phyloP scores from a whole-genome alignment of 2,797 vertebrate species.

The Mormyrus hasselquistii region DNA sequence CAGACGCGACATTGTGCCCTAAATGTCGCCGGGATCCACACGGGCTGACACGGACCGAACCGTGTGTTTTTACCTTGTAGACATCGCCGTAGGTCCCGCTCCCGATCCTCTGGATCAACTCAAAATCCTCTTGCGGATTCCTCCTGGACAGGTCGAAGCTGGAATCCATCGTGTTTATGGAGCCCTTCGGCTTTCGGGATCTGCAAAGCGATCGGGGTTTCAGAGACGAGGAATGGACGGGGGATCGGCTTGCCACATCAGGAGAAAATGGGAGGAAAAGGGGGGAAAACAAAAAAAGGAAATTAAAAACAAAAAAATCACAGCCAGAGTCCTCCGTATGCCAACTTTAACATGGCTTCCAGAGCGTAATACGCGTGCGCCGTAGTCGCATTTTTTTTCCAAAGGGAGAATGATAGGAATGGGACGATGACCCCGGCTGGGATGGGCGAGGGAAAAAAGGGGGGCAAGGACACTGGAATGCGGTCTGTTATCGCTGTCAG shows the following conservation, averaged over 20 bases:
- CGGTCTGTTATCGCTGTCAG: background rate
- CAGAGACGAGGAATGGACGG: background rate
- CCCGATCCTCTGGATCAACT: slow-evolving; percentile 95
- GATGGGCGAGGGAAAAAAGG: background rate
- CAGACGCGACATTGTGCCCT: background rate
- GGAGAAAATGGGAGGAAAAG: background rate
- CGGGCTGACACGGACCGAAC: background rate
- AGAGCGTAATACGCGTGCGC: slow-evolving; percentile 60
- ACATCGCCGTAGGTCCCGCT: slow-evolving; percentile 98
- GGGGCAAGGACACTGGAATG: background rate
- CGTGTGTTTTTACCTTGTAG: slow-evolving; percentile 79
- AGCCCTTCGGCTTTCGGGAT: slow-evolving; percentile 11
- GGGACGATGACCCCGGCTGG: background rate
- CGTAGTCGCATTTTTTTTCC: slow-evolving; percentile 16
- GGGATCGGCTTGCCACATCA: background rate
- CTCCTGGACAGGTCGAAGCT: slow-evolving; percentile 87
- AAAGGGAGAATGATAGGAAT: slow-evolving; percentile 2
- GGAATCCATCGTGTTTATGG: slow-evolving; percentile 65
- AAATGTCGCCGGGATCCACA: background rate
- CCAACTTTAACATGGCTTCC: slow-evolving; percentile 78
- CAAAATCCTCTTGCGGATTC: slow-evolving; percentile 97
- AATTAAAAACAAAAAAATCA: slow-evolving; percentile 39
- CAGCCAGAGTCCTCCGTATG: slow-evolving; percentile 53
- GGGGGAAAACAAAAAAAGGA: background rate
- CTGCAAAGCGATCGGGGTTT: slow-evolving; percentile 52